Base-by-base conservation (phyloP, 2,797 vertebrate species). In the Bradypodion ventrale region DNA sequence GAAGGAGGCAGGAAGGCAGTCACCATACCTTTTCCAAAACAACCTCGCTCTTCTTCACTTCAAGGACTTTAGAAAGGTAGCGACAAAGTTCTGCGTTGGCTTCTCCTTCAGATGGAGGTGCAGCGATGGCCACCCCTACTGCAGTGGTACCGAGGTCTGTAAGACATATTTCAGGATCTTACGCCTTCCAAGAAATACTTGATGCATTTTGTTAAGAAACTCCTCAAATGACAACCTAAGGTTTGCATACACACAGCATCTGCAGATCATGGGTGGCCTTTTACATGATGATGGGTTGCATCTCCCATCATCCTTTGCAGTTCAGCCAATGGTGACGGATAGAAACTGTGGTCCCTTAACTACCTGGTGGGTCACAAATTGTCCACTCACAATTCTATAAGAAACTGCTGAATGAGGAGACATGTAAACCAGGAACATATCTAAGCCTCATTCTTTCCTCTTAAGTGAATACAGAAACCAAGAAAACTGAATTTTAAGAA, bases 101-200 rank as follows among this genome's bases (percentile, higher is more conserved):
- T 90, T 98, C 98, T 68, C 98, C 98, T 59, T 99, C 98, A 0
- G 96, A 95, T 0, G 98, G 97, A 4, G 98, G 98, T 0, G 98
- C 98, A 19, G 98, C 98, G 7, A 99, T 96, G 52, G 98, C 96
- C 21, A 99, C 95, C 4, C 96, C 96, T 29, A 99, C 96, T 0
- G 97, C 96, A 80, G 97, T 97, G 0, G 93, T 16, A 0, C 96
- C 96, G 83, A 99, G 92, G 62, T 96, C 98, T 99, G 49, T 0
- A 94, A 92, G 4, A 78, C 84, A 72, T 32, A 87, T 13, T 68
- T n/a, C 4, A 40, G 68, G n/a, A 23, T 29, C 37, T 83, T 89
- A 15, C 16, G 85, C 1, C 32, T 12, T 66, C 32, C 52, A 40
- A 44, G 66, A 29, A 15, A 66, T 0, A 80, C 7, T 52, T 77